Base-by-base conservation (phyloP, 2,797 vertebrate species). In the Nannoperca australis region DNA sequence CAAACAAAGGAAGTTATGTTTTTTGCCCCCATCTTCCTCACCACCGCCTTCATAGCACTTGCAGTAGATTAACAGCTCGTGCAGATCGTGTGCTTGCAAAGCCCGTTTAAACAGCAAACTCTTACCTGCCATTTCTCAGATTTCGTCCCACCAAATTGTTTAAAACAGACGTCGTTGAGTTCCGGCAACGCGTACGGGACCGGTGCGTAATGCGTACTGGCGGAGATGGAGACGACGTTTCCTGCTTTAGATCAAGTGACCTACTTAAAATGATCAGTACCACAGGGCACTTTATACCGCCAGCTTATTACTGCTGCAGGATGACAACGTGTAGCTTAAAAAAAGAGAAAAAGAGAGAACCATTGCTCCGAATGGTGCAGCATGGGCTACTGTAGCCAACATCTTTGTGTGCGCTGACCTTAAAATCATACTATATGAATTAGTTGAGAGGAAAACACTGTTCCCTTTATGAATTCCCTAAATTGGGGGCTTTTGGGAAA, bases 61-160 rank as follows among this genome's bases (percentile, higher is more conserved):
- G 9, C 36, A 45, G 24, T 27, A 36, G 30, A 50, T 4, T 6
- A 7, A 22, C 49, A 50, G 49, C 10, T 60, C 8, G 40, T 4
- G 18, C 14, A 4, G 7, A 22, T 9, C 2, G 1, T 7, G 12
- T 38, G 18, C 10, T 24, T 40, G 7, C 11, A 40, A 45, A 45
- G 15, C 32, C 12, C 2, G 34, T 45, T 18, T 3, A 38, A 7
- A 49, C 1, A 2, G 20, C 17, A 1, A 14, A 36, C 30, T 54
- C 59, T 45, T 73, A 73, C 70, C 70, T 32, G 59, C 59, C 70
- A 73, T 73, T 18, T 13, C 27, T 63, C 49, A 54, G 2, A 38
- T 14, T 11, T 51, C 15, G 7, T 40, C 0, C 32, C 51, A 55
- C 51, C 42, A 4, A 53, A 0, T 8, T 54, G 22, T 34, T 4